Conservation (phyloP, 1,140 invertebrate genomes). For the Caenorhabditis briggsae region DNA sequence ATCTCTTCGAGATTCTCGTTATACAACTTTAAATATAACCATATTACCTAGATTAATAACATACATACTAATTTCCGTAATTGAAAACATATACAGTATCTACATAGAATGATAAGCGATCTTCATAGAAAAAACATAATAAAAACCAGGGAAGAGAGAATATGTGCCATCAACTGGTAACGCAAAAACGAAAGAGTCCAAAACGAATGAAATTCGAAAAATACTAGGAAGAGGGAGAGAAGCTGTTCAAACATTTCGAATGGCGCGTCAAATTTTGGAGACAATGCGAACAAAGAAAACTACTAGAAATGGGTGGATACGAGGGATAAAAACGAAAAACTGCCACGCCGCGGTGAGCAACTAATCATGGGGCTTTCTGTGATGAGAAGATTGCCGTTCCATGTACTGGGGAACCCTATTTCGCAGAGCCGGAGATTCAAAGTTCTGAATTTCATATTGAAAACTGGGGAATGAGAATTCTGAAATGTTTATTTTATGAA, state of each 20-base stretch:
- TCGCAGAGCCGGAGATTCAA: too few relatives aligned
- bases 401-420: neutral
- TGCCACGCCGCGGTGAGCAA: neutral
- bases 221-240: conserved; percentile 51
- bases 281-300: conserved; percentile 50
- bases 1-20: too few relatives aligned
- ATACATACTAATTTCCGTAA: neutral
- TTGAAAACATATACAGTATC: neutral
- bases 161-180: neutral
- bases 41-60: neutral
- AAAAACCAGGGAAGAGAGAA: neutral
- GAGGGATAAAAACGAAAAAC: neutral
- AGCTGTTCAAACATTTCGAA: conserved; percentile 53
- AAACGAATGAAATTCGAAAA: conserved; percentile 35
- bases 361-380: too few relatives aligned
- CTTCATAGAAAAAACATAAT: neutral
- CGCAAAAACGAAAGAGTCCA: neutral
- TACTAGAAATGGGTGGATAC: neutral
- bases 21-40: neutral
- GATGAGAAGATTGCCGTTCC: too few relatives aligned
- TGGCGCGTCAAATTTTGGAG: conserved; percentile 43
- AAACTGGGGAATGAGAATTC: too few relatives aligned
- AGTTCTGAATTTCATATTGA: too few relatives aligned
- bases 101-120: neutral
- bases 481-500: too few relatives aligned